These are phyloP conservation scores for Caenorhabditis sinica DNA, from an alignment of 2,888 invertebrate genomes.

Conservation along the genomic window DNA sequence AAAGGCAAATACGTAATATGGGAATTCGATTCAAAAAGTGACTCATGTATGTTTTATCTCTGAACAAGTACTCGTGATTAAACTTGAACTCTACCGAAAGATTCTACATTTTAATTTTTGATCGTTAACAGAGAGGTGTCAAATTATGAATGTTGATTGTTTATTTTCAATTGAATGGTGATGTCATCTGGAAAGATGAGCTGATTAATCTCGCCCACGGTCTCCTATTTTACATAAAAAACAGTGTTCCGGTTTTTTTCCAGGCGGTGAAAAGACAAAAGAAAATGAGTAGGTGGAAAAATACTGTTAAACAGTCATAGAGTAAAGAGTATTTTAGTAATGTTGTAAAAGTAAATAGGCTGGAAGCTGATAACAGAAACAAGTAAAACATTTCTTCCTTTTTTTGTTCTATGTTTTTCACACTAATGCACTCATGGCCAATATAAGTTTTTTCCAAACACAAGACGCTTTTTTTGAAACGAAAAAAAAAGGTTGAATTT, in stretches of 20 bases:
- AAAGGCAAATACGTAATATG: slow-evolving; percentile 26
- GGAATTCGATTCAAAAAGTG: slow-evolving; percentile 21
- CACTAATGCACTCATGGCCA: no score
- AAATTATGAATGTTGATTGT: slow-evolving; percentile 8
- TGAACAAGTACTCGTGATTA: slow-evolving; percentile 12
- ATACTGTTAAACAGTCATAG: neutral
- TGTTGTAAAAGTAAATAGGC: no score
- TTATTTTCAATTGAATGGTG: neutral
- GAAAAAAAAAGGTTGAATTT: no score
- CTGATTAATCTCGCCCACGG: neutral
- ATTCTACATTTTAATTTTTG: slow-evolving; percentile 18
- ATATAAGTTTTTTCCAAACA: no score
- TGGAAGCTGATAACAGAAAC: neutral
- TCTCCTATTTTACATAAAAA: no score
- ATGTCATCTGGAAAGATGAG: neutral
- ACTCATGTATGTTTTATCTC: slow-evolving; percentile 13
- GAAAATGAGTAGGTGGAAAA: neutral
- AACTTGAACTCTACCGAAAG: neutral
- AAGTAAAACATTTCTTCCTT: neutral
- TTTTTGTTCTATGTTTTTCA: neutral
- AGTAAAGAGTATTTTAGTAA: neutral
- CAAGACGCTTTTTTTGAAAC: no score
- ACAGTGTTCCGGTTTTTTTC: no score
- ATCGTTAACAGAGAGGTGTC: slow-evolving; percentile 1
- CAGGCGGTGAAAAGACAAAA: neutral